These are phyloP conservation scores for Rutilus rutilus DNA, from an alignment of 2,113 vertebrate species.

Conservation along the genomic window DNA sequence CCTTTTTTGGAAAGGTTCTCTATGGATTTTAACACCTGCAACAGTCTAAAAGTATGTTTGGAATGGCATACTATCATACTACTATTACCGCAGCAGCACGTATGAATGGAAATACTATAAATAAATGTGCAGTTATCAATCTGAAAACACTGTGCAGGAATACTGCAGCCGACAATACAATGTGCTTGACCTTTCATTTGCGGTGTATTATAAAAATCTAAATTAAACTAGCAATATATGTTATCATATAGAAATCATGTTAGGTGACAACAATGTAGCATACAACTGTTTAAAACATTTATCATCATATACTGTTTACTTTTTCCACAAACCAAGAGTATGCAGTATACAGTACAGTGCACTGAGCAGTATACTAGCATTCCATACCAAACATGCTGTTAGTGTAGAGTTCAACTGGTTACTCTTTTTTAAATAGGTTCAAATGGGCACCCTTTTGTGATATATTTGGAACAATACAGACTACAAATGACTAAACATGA, in stretches of 20 bases:
- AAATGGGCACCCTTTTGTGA: background rate
- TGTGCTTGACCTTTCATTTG: background rate
- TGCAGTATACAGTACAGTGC: background rate
- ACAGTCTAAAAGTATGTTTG: conserved; percentile 14
- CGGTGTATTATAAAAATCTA: background rate
- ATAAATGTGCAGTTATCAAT: background rate
- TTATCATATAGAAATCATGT: too few relatives aligned
- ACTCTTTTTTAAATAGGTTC: background rate
- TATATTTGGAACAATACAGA: background rate
- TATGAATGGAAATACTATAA: background rate
- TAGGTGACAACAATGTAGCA: background rate
- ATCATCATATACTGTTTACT: background rate
- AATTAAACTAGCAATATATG: background rate
- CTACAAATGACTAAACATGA: conserved; percentile 24
- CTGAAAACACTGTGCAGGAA: background rate
- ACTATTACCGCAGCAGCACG: background rate
- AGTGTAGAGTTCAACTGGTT: background rate
- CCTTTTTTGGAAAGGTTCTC: background rate
- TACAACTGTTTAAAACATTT: background rate
- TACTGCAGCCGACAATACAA: background rate
- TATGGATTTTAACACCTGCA: background rate
- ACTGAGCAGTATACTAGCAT: conserved; percentile 9
- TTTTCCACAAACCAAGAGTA: conserved; percentile 20
- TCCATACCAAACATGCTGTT: conserved; percentile 19
- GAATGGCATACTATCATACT: conserved; percentile 29